Percentiles rank a stretch among this genome's conserved stretches.
These are phyloP conservation scores for Amiota mariae DNA, from an alignment of 2,888 invertebrate genomes.

Conservation along the genomic window DNA sequence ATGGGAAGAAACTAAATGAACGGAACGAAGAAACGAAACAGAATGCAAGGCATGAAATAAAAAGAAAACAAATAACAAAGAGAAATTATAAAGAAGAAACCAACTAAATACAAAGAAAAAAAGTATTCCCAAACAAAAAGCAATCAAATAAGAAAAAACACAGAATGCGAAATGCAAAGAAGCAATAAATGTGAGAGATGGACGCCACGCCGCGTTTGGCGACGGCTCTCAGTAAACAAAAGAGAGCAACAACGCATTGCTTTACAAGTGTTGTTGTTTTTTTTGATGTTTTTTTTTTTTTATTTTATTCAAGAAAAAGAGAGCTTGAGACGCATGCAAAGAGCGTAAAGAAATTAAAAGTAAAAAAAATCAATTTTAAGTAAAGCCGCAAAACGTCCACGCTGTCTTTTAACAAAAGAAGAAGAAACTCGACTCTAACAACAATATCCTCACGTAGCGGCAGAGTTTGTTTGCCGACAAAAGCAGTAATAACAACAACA, in stretches of 20 bases:
- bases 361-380: conserved; percentile 17
- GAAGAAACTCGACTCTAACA: neutral
- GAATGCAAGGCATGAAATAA: conserved; percentile 10
- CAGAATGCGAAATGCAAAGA: conserved; percentile 14
- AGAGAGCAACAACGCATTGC: neutral
- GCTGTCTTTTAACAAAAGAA: neutral
- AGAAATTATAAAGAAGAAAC: conserved; percentile 3
- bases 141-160: neutral
- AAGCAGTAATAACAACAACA: conserved; percentile 3
- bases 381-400: conserved; percentile 9
- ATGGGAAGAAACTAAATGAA: neutral
- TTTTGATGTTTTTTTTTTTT: too few relatives aligned
- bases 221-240: neutral
- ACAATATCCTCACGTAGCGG: too few relatives aligned
- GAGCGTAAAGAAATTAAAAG: neutral
- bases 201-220: too few relatives aligned
- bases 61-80: conserved; percentile 10
- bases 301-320: neutral
- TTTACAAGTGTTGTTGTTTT: neutral
- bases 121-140: neutral
- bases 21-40: conserved; percentile 1
- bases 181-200: neutral
- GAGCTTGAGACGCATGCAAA: neutral
- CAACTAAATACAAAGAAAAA: conserved; percentile 5
- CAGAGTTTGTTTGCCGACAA: neutral